Conservation (phyloP, 1,140 invertebrate species). For the Zaprionus capensis region DNA sequence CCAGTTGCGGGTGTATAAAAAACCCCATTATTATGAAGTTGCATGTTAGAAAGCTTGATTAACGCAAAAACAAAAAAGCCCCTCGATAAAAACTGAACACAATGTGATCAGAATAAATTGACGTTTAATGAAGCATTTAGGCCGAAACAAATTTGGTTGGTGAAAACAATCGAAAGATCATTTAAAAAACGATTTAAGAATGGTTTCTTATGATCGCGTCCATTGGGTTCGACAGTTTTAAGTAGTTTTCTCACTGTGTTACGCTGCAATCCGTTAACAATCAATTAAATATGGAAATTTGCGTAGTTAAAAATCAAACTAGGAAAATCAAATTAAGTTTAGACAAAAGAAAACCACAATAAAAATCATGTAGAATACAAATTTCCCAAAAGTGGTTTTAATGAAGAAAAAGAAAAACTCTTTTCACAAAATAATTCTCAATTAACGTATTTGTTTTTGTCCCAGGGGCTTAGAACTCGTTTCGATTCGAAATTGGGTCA, state of each 20-base stretch:
- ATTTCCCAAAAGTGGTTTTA: not conserved
- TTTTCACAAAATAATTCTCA: slow-evolving; percentile 5
- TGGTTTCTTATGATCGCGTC: slow-evolving; percentile 5
- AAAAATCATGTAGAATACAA: not conserved
- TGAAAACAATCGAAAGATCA: slow-evolving; percentile 28
- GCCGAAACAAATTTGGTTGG: slow-evolving; percentile 19
- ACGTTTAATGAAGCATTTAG: slow-evolving; percentile 47
- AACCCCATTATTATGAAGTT: slow-evolving; percentile 34
- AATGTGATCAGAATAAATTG: slow-evolving; percentile 51
- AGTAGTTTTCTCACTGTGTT: slow-evolving; percentile 30
- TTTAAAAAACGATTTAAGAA: slow-evolving; percentile 48
- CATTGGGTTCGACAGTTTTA: slow-evolving; percentile 3
- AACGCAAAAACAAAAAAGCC: slow-evolving; percentile 32
- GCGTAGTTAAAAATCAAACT: slow-evolving; percentile 25
- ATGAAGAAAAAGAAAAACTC: no score
- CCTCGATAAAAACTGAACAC: slow-evolving; percentile 6
- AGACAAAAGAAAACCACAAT: not conserved
- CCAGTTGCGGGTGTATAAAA: slow-evolving; percentile 25
- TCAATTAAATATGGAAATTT: slow-evolving; percentile 46
- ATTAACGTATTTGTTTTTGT: not conserved
- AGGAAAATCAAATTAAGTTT: slow-evolving; percentile 2
- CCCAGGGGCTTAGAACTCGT: slow-evolving; percentile 15
- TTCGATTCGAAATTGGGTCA: slow-evolving; percentile 19
- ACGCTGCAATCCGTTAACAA: slow-evolving; percentile 33
- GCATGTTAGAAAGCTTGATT: slow-evolving; percentile 44